Evolutionary conservation across 2,113 vertebrate species (phyloP), one percentile per base, ranked within the genome.

Genomic region (Neofelis nebulosa): DNA sequence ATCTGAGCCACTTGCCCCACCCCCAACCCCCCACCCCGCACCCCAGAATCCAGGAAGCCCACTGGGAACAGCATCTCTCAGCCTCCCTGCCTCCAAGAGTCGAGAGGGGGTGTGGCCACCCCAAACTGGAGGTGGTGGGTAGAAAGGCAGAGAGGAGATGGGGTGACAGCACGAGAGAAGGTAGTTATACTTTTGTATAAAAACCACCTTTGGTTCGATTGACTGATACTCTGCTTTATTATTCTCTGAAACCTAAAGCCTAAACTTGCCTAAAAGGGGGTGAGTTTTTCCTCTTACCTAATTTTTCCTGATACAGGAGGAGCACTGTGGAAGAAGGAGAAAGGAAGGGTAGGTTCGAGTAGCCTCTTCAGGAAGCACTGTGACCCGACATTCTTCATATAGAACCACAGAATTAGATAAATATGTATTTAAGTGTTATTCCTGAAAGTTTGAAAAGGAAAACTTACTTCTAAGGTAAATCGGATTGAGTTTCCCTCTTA

Each of bases 381-480:
- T 27, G 41, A 36, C 57, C 48, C 38, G 23, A 19, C 31, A n/a
- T n/a, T 79, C 80, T 94, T 66, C 38, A 16, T 33, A 6, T 80
- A 68, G 65, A 95, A 48, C 4, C 69, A 65, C 27, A n/a, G 11
- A 84, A 94, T 88, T 81, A 84, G 83, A 94, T 88, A 80, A 85
- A 52, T 55, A 36, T 1, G 1, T 69, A 50, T 52, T 55, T 41
- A 73, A 83, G 38, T 16, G 25, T 52, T 92, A 89, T 97, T 95
- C 93, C 97, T 96, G 45, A 95, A 57, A 33, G 10, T 38, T n/a
- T 69, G 36, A 79, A 97, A 82, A 94, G 71, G 45, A 93, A 93
- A 95, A 48, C 52, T 82, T 18, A 81, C 65, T 96, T 86, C 23
- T 87, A 78, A 93, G 4, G 45, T 89, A 89, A 92, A 27, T 91